Conservation (phyloP, 2,113 vertebrate genomes). For the Halcyon senegalensis region DNA sequence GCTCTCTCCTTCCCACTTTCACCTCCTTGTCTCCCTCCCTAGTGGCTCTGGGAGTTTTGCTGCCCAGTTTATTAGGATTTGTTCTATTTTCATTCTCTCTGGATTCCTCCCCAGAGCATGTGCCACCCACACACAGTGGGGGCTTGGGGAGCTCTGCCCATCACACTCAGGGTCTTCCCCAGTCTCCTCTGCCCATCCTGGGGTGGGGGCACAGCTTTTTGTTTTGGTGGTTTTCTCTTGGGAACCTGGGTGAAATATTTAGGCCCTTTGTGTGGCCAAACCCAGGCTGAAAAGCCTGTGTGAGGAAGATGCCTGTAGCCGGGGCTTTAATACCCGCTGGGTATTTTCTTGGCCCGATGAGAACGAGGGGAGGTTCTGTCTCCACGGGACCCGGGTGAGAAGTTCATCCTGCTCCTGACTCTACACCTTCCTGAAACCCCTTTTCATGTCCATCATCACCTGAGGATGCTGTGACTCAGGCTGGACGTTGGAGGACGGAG, state of each 20-base stretch:
- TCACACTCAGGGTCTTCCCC: neutral
- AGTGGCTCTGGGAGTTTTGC: neutral
- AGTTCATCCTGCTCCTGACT: neutral
- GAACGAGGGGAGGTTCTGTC: neutral
- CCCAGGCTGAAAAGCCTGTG: neutral
- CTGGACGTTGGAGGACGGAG: accelerated
- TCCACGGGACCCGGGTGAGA: accelerated
- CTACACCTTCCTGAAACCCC: neutral
- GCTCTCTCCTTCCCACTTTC: neutral
- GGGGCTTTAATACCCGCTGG: neutral
- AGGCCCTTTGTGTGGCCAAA: neutral
- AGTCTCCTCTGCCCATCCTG: neutral
- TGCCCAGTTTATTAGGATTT: neutral
- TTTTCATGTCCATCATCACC: neutral
- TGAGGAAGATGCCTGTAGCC: neutral
- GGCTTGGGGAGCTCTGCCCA: neutral
- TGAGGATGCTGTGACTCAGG: neutral
- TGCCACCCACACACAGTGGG: too few relatives aligned
- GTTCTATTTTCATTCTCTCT: neutral
- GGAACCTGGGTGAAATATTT: neutral
- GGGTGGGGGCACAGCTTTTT: neutral
- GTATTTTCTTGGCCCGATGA: neutral
- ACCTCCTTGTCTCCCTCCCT: neutral
- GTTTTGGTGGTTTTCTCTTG: neutral
- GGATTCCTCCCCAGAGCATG: neutral